Evolutionary conservation across 2,888 invertebrate species (phyloP).

Genomic region (Cerceris rybyensis): DNA sequence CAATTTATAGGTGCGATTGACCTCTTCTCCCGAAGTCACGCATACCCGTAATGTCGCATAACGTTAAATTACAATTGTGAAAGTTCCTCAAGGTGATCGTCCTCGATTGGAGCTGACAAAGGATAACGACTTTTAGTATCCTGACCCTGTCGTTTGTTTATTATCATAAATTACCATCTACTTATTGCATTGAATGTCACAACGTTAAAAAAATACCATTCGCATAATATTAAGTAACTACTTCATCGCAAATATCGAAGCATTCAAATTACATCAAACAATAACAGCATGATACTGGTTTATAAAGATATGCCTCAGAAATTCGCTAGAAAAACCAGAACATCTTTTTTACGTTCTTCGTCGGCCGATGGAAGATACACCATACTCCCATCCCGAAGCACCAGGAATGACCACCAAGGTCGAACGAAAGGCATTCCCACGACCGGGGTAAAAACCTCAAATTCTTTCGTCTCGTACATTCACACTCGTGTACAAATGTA

Average conservation of each 20-base stretch:
- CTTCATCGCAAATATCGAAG: no score
- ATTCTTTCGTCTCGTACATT: slow-evolving; percentile 29
- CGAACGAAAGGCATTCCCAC: slow-evolving; percentile 36
- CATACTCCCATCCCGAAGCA: slow-evolving; percentile 22
- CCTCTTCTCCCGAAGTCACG: slow-evolving; percentile 29
- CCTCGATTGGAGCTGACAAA: background rate
- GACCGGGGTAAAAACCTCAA: slow-evolving; percentile 40
- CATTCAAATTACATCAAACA: no score
- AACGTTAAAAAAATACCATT: no score
- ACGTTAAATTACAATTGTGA: slow-evolving; percentile 16
- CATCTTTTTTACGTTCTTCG: slow-evolving; percentile 23
- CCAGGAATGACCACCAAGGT: slow-evolving; percentile 38
- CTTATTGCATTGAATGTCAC: no score
- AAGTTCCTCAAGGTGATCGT: slow-evolving; percentile 19
- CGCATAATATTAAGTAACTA: no score
- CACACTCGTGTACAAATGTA: slow-evolving; percentile 8
- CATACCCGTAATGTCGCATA: slow-evolving; percentile 12
- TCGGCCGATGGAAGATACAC: slow-evolving; percentile 20
- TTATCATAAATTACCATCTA: no score
- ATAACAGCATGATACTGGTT: no score
- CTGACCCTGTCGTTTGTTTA: background rate
- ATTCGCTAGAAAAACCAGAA: slow-evolving; percentile 4
- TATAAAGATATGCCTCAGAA: no score
- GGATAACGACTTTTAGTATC: slow-evolving; percentile 10
- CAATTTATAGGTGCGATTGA: slow-evolving; percentile 45